A percentile compares a stretch with the other conserved stretches of the same genome.
Conservation (phyloP, 2,797 vertebrate species). For the Gymnopithys bicolor region DNA sequence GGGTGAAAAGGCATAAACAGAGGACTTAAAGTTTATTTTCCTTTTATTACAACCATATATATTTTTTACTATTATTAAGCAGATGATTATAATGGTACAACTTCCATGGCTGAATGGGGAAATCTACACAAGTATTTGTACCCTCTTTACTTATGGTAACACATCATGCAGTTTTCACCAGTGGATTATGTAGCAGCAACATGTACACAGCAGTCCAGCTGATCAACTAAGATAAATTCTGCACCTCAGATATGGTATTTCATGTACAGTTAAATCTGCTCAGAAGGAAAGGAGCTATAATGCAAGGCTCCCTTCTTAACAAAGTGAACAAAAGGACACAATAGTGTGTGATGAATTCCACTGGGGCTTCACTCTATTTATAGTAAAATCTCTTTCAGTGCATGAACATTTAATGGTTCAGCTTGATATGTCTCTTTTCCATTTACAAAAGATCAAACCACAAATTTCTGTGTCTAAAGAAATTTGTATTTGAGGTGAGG, state of each 20-base stretch:
- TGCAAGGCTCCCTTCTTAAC: not conserved
- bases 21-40: not conserved
- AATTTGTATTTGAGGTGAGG: not conserved
- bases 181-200: not conserved
- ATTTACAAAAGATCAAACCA: not conserved
- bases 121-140: not conserved
- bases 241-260: not conserved
- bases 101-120: not conserved
- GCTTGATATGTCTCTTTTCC: not conserved
- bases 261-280: not conserved
- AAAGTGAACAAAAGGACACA: not conserved
- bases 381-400: not conserved
- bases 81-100: not conserved
- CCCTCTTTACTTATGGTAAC: not conserved
- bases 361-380: not conserved
- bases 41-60: not conserved
- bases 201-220: not conserved
- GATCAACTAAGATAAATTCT: conserved; percentile 5
- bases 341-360: not conserved
- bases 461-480: not conserved
- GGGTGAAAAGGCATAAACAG: not conserved
- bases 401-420: not conserved
- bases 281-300: not conserved
- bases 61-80: not conserved
- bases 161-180: not conserved